These are phyloP conservation scores for Biston stratarius DNA, from an alignment of 2,888 invertebrate genomes.

Conservation along the genomic window DNA sequence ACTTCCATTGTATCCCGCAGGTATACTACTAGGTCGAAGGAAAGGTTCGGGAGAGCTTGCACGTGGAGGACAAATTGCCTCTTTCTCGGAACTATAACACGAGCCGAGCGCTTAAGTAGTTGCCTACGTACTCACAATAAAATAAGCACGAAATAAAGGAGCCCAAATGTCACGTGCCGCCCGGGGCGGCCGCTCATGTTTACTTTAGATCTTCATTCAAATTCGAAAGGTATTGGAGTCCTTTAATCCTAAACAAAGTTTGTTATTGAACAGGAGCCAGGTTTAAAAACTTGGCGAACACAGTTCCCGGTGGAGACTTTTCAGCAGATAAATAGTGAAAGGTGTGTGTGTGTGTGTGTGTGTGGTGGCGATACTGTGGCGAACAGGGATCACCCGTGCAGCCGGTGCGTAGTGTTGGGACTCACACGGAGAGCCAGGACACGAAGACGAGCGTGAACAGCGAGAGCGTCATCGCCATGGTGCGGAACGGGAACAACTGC, in stretches of 20 bases:
- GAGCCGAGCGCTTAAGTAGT: neutral
- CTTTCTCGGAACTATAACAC: constrained; percentile 4
- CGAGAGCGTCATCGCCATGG: constrained; percentile 96
- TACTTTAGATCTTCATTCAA: neutral
- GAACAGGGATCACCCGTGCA: neutral
- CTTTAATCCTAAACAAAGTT: neutral
- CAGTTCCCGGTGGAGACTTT: no score
- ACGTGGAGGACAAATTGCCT: constrained; percentile 5
- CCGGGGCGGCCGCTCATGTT: neutral
- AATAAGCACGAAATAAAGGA: neutral
- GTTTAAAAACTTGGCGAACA: no score
- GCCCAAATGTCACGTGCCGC: neutral
- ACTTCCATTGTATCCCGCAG: no score
- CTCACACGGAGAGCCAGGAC: constrained; percentile 92
- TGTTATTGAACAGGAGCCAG: neutral
- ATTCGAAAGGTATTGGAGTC: neutral
- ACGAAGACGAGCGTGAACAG: constrained; percentile 92
- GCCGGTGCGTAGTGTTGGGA: constrained; percentile 34
- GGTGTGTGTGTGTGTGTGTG: no score
- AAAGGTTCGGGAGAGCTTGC: constrained; percentile 5
- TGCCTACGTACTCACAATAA: neutral
- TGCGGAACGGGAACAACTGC: constrained; percentile 98
- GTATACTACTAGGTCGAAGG: neutral
- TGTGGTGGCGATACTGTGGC: no score
- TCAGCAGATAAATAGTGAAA: no score